These are phyloP conservation scores for Parnassius orleans DNA, from an alignment of 2,888 invertebrate species.

Conservation along the genomic window DNA sequence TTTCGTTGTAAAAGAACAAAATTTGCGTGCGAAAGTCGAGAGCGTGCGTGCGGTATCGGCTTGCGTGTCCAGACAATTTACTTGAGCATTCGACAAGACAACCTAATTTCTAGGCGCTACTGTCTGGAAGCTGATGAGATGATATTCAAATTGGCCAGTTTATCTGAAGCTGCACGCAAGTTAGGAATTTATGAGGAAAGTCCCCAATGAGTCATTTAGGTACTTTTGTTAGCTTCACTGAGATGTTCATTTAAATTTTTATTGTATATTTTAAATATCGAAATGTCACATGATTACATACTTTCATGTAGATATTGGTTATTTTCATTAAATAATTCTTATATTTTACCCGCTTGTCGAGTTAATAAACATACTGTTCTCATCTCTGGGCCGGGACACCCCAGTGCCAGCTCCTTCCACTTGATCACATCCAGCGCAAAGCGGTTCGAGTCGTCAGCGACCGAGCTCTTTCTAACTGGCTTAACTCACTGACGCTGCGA, in stretches of 20 bases:
- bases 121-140: slow-evolving; percentile 61
- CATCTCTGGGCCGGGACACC: too few species aligned
- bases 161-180: slow-evolving; percentile 57
- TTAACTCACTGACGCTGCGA: too few species aligned
- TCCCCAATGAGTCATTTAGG: slow-evolving; percentile 17
- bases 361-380: too few species aligned
- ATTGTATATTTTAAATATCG: not conserved
- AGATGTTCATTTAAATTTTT: not conserved
- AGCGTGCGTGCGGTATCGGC: slow-evolving; percentile 38
- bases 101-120: slow-evolving; percentile 65
- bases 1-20: slow-evolving; percentile 20
- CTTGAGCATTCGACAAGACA: slow-evolving; percentile 51
- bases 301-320: too few species aligned
- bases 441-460: too few species aligned
- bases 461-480: too few species aligned
- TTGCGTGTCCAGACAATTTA: slow-evolving; percentile 54
- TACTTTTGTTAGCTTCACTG: slow-evolving; percentile 8
- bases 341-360: too few species aligned
- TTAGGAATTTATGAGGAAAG: slow-evolving; percentile 21
- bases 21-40: slow-evolving; percentile 39
- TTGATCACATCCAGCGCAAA: too few species aligned
- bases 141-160: slow-evolving; percentile 48
- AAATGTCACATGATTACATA: too few species aligned
- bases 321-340: too few species aligned
- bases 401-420: too few species aligned